These are phyloP conservation scores for Cheilosia soror DNA, from an alignment of 2,888 invertebrate genomes.

Conservation along the genomic window DNA sequence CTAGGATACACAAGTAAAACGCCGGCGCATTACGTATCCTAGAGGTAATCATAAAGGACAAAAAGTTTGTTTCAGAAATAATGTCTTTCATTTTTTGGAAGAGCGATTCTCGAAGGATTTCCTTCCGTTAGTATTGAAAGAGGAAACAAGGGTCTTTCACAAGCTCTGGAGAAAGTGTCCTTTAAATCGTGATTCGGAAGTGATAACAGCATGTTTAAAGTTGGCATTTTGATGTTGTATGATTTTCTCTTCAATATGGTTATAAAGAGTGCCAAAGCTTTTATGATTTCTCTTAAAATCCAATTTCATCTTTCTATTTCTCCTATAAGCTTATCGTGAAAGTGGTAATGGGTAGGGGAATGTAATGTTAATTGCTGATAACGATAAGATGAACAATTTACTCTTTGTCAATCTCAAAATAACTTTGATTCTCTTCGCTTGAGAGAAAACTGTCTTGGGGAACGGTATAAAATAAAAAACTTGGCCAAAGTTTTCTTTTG, in stretches of 20 bases:
- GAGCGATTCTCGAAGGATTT: constrained; percentile 35
- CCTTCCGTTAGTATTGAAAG: constrained; percentile 11
- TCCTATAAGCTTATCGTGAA: too few relatives aligned
- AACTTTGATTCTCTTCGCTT: too few relatives aligned
- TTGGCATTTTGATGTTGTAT: not conserved
- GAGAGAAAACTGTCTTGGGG: too few relatives aligned
- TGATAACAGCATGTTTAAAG: constrained; percentile 28
- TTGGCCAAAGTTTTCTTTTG: too few relatives aligned
- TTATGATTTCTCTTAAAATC: too few relatives aligned
- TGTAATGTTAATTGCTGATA: too few relatives aligned
- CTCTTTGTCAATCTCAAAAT: too few relatives aligned
- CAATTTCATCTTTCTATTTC: too few relatives aligned
- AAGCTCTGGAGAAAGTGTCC: not conserved
- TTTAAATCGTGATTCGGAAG: constrained; percentile 3
- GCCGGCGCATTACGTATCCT: constrained; percentile 70
- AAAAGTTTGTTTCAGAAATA: constrained; percentile 14
- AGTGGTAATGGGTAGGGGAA: too few relatives aligned
- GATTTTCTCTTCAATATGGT: not conserved
- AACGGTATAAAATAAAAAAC: too few relatives aligned
- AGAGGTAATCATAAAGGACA: constrained; percentile 33
- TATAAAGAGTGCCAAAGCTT: too few relatives aligned
- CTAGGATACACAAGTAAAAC: constrained; percentile 75
- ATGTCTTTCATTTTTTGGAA: constrained; percentile 12
- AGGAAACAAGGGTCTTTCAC: not conserved
- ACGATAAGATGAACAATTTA: too few relatives aligned